Percentiles rank a stretch among this genome's conserved stretches.
phyloP scores from a whole-genome alignment of 2,113 vertebrate species.

The Paratilapia polleni region DNA sequence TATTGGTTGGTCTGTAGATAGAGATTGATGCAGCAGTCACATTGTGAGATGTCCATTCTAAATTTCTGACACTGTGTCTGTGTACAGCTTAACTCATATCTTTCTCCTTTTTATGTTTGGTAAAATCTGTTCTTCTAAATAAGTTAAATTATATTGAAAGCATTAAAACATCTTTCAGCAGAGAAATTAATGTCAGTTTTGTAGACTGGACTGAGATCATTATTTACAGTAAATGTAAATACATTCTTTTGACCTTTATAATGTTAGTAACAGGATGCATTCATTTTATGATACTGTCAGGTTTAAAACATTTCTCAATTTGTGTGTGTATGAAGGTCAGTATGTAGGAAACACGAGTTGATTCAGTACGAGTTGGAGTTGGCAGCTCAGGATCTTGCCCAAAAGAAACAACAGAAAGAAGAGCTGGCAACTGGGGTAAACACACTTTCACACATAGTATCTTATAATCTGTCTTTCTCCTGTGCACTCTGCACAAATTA shows the following conservation, averaged over 20 bases:
- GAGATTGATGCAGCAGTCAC: not conserved
- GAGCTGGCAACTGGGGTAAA: conserved; percentile 91
- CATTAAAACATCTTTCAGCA: not conserved
- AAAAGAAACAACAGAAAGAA: conserved; percentile 93
- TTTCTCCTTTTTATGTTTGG: not conserved
- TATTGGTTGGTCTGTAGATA: not conserved
- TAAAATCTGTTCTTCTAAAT: not conserved
- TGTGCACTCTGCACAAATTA: not conserved
- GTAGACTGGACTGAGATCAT: not conserved
- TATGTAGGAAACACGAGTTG: conserved; percentile 91
- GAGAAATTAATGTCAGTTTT: not conserved
- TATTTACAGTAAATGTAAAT: not conserved
- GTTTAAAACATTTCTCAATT: not conserved
- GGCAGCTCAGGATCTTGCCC: conserved; percentile 85
- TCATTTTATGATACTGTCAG: not conserved
- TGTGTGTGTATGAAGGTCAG: conserved; percentile 82
- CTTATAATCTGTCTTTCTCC: not conserved
- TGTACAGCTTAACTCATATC: not conserved
- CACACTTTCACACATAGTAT: not conserved
- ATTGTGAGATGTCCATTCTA: not conserved
- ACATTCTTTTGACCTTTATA: not conserved
- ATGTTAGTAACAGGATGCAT: not conserved
- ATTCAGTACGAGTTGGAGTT: conserved; percentile 93
- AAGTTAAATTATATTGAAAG: not conserved
- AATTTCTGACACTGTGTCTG: not conserved